Evolutionary conservation across 2,113 vertebrate genomes (phyloP).

Genomic region (Siphamia tubifer): DNA sequence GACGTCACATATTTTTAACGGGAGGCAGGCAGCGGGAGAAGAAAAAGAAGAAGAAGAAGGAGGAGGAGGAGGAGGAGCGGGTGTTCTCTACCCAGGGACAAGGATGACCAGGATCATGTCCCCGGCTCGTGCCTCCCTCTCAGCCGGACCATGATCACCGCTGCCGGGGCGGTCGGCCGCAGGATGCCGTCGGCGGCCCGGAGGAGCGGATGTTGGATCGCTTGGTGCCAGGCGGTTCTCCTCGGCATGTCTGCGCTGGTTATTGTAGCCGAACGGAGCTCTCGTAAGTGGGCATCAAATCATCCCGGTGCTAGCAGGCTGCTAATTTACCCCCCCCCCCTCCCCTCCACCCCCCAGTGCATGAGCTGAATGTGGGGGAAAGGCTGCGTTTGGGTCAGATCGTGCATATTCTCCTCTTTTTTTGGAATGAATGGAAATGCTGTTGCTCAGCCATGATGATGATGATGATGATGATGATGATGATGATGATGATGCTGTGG

Average conservation of each 20-base stretch:
- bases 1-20: constrained; percentile 74
- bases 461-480: no score
- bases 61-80: constrained; percentile 41
- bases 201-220: constrained; percentile 75
- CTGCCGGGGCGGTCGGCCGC: constrained; percentile 56
- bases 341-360: no score
- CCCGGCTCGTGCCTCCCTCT: neutral
- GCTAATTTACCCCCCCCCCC: no score
- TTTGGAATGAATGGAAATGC: neutral
- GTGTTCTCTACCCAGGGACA: constrained; percentile 18
- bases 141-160: constrained; percentile 57
- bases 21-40: constrained; percentile 39
- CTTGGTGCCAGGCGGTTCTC: constrained; percentile 78
- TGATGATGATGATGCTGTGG: constrained; percentile 1
- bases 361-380: no score
- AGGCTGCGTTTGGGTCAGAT: no score
- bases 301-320: neutral
- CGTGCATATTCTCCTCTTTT: neutral
- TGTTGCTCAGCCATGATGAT: constrained; percentile 19
- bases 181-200: constrained; percentile 69
- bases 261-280: constrained; percentile 77
- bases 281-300: constrained; percentile 75
- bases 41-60: neutral
- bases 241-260: constrained; percentile 78
- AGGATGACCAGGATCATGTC: constrained; percentile 65